phyloP scores from a whole-genome alignment of 2,888 invertebrate species.

The Ramazzottius varieornatus region DNA sequence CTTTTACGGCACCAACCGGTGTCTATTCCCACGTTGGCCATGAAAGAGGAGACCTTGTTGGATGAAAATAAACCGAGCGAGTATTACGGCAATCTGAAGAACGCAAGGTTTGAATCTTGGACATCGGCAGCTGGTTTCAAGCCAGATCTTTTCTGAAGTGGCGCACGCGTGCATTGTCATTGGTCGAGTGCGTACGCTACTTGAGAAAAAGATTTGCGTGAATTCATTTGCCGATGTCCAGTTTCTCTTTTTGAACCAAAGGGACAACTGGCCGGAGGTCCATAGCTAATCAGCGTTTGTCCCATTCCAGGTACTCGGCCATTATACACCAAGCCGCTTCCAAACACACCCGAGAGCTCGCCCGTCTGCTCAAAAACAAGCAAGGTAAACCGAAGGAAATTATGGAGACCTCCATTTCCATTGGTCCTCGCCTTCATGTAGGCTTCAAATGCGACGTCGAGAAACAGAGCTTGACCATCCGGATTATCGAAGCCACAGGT shows the following conservation, averaged over 20 bases:
- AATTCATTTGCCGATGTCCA: too few species aligned
- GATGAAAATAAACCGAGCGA: not conserved
- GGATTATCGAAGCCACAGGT: not conserved
- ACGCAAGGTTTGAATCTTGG: not conserved
- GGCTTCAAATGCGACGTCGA: not conserved
- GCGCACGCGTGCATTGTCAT: too few species aligned
- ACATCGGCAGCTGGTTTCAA: not conserved
- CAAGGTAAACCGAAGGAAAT: not conserved
- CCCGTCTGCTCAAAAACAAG: not conserved
- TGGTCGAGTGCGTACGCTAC: too few species aligned
- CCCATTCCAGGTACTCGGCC: not conserved
- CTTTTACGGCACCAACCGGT: not conserved
- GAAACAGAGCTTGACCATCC: not conserved
- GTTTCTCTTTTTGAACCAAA: too few species aligned
- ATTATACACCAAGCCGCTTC: not conserved
- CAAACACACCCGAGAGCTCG: not conserved
- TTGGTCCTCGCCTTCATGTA: not conserved
- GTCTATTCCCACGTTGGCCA: not conserved
- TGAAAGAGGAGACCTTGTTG: not conserved
- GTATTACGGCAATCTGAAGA: not conserved
- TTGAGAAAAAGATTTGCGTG: too few species aligned
- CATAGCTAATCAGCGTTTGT: too few species aligned
- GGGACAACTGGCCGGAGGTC: too few species aligned
- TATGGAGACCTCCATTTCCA: not conserved
- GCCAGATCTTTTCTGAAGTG: not conserved